Evolutionary conservation across 2,888 invertebrate species (phyloP).

Genomic region (Schizotus pectinicornis): DNA sequence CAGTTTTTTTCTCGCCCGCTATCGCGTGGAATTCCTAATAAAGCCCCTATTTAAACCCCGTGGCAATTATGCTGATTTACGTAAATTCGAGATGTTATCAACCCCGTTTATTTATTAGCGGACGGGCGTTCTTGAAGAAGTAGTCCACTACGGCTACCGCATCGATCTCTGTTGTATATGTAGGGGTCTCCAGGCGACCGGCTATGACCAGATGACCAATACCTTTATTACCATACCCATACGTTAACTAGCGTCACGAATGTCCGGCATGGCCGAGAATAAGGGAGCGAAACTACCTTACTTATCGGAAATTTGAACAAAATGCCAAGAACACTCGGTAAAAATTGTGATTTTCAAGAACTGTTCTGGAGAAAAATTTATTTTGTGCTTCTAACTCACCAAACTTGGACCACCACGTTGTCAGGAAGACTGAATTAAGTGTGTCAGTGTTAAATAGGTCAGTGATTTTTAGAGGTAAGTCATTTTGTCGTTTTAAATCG

Average conservation of each 20-base stretch:
- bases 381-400: not conserved
- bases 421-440: not conserved
- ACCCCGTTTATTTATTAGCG: slow-evolving; percentile 20
- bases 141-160: slow-evolving; percentile 26
- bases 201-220: slow-evolving; percentile 52
- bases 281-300: slow-evolving; percentile 24
- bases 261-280: slow-evolving; percentile 12
- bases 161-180: slow-evolving; percentile 50
- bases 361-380: not conserved
- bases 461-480: no score
- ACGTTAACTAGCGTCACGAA: slow-evolving; percentile 37
- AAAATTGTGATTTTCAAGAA: slow-evolving; percentile 12
- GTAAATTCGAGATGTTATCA: slow-evolving; percentile 14
- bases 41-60: slow-evolving; percentile 1
- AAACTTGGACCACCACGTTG: not conserved
- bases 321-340: not conserved
- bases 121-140: slow-evolving; percentile 21
- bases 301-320: slow-evolving; percentile 20
- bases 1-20: not conserved
- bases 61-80: slow-evolving; percentile 3
- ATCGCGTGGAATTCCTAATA: slow-evolving; percentile 13
- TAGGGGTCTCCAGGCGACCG: slow-evolving; percentile 51
- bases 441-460: no score
- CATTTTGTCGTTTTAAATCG: no score
- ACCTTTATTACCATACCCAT: slow-evolving; percentile 44